Evolutionary conservation across 2,888 invertebrate species (phyloP), one percentile per base, ranked within the genome.

Genomic region (Teleogryllus oceanicus): DNA sequence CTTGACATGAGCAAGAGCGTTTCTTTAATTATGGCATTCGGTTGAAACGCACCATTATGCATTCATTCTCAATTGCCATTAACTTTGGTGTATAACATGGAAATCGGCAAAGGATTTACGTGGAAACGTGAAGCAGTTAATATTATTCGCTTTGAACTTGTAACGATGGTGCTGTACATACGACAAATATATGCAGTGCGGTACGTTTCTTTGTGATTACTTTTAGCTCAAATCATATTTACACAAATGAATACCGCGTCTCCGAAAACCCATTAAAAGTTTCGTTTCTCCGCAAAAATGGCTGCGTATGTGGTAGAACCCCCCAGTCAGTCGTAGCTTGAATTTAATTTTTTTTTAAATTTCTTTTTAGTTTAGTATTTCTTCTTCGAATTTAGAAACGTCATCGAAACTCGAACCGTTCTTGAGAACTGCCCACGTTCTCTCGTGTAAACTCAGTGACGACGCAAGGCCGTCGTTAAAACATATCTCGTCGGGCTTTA

Each of bases 61-160:
- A 62, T 62, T 62, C 62, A 62, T 62, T 18, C n/a, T 62, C 62
- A 62, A 62, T 62, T 62, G 62, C 62, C 62, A 62, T 62, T 62
- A 62, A 62, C 62, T 62, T n/a, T 18, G n/a, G n/a, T 18, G 62
- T 62, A 62, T 62, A 62, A 62, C 62, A 62, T 62, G n/a, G 16
- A n/a, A 62, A 62, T 62, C 62, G 13, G 62, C 13, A 62, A 62
- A 62, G n/a, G n/a, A 62, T 18, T 8, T 62, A 4, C n/a, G n/a
- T 62, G n/a, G 62, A 62, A 62, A 62, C n/a, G 62, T 18, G 62
- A 13, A 62, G n/a, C 62, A 62, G 62, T 4, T 62, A 62, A 62
- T 62, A 62, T 62, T 62, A 62, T 62, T 62, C 10, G 62, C 62
- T 62, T 62, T 62, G 62, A 62, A 62, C 62, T n/a, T n/a, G n/a